Conservation (phyloP, 2,113 vertebrate species). For the Aleadryas rufinucha region DNA sequence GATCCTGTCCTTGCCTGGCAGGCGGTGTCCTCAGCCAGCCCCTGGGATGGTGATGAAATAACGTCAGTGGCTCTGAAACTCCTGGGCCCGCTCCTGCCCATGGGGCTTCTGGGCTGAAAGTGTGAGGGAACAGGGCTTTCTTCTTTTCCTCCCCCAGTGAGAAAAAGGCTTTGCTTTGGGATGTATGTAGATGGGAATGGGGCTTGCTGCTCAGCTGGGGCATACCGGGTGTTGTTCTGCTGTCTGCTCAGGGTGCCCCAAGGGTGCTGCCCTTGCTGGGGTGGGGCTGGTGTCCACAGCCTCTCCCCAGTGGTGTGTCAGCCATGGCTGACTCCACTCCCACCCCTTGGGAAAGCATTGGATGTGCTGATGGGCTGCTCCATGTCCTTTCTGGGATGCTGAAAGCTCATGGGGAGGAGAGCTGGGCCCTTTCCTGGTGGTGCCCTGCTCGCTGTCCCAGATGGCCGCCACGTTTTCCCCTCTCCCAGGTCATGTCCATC, state of each 20-base stretch:
- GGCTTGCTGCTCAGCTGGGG: background rate
- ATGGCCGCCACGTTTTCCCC: fast-evolving
- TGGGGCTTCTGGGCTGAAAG: background rate
- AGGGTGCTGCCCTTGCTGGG: background rate
- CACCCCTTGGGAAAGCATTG: background rate
- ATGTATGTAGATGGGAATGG: background rate
- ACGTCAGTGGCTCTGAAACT: fast-evolving
- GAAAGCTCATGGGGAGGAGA: background rate
- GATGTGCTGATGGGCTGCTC: background rate
- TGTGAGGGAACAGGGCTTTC: background rate
- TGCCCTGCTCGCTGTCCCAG: background rate
- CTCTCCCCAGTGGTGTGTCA: background rate
- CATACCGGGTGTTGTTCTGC: fast-evolving
- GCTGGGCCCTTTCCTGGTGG: background rate
- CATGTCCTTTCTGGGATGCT: background rate
- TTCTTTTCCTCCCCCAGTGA: background rate
- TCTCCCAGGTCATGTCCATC: slow-evolving; percentile 90
- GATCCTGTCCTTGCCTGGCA: background rate
- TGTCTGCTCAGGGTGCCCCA: background rate
- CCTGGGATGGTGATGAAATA: background rate
- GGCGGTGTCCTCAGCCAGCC: background rate
- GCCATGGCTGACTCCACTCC: background rate
- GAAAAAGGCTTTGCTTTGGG: background rate
- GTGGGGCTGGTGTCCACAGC: background rate
- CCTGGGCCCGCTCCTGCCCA: background rate